A percentile compares a stretch with the other conserved stretches of the same genome.
Conservation (phyloP, 2,888 invertebrate genomes). For the Nemoura dubitans region DNA sequence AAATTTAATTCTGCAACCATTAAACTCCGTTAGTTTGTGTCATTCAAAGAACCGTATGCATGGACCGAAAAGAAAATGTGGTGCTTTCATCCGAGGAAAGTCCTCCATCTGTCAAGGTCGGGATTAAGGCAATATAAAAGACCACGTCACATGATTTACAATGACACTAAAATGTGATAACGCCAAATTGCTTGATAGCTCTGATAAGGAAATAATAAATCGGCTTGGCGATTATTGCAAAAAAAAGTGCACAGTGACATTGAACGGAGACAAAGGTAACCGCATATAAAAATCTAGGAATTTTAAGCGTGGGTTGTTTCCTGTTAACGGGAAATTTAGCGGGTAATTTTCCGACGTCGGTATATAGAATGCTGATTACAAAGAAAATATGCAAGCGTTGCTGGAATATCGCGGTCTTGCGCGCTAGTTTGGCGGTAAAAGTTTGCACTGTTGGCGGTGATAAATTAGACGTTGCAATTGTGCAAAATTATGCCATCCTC, state of each 20-base stretch:
- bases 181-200: background rate
- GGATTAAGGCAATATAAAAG: no score
- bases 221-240: background rate
- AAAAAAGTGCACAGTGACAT: background rate
- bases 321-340: background rate
- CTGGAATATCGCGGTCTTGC: background rate
- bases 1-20: no score
- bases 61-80: no score
- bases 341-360: background rate
- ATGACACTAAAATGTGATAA: background rate
- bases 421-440: no score
- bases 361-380: background rate
- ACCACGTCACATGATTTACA: background rate
- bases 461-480: no score
- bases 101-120: no score
- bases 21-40: no score
- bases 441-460: no score
- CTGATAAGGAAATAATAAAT: background rate
- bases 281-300: background rate
- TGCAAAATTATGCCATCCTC: no score
- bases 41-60: no score
- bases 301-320: background rate
- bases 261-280: background rate
- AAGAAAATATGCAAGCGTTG: background rate
- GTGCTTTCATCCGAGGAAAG: no score